Percentiles rank a stretch among this genome's conserved stretches.
Conservation (phyloP, 2,888 invertebrate genomes). For the Eupithecia insigniata region DNA sequence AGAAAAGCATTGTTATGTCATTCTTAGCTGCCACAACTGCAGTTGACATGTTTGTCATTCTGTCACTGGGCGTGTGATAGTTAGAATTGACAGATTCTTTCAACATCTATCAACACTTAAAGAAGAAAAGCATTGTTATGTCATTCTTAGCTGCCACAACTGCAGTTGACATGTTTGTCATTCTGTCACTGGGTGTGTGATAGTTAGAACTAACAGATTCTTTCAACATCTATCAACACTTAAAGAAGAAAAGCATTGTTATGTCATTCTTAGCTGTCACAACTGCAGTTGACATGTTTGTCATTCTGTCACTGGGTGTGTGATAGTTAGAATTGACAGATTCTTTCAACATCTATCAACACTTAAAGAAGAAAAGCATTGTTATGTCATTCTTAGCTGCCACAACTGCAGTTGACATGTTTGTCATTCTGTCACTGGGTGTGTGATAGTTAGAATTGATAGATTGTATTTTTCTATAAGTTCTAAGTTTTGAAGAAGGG, state of each 20-base stretch:
- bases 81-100: slow-evolving; percentile 19
- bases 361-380: slow-evolving; percentile 5
- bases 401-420: slow-evolving; percentile 44
- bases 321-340: slow-evolving; percentile 31
- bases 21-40: slow-evolving; percentile 27
- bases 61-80: slow-evolving; percentile 43
- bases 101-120: slow-evolving; percentile 11
- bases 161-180: slow-evolving; percentile 26
- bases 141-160: slow-evolving; percentile 29
- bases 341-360: not conserved
- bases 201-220: slow-evolving; percentile 21
- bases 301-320: slow-evolving; percentile 44
- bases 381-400: slow-evolving; percentile 27
- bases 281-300: slow-evolving; percentile 25
- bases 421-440: slow-evolving; percentile 47
- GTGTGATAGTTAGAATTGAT: slow-evolving; percentile 26
- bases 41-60: slow-evolving; percentile 31
- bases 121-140: slow-evolving; percentile 3
- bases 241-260: slow-evolving; percentile 20
- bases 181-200: slow-evolving; percentile 43
- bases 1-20: too few species aligned
- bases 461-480: slow-evolving; percentile 8
- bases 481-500: not conserved
- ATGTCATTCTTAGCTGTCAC: slow-evolving; percentile 27
- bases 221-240: not conserved